Evolutionary conservation across 2,113 vertebrate genomes (phyloP).

Genomic region (Catharus fuscescens): DNA sequence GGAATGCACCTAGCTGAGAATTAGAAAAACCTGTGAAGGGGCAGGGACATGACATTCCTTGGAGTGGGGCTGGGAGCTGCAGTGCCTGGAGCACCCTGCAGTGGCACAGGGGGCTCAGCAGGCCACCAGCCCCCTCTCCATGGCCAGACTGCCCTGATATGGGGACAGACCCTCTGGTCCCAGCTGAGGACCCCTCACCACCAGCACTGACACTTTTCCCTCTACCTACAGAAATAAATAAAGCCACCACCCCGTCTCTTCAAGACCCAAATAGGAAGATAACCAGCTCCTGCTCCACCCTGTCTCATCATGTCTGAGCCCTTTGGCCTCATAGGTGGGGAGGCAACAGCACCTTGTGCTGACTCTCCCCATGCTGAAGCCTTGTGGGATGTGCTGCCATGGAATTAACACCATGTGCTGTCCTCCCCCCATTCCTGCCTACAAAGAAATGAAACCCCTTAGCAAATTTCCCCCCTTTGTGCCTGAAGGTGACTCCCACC

Average conservation of each 20-base stretch:
- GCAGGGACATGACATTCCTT: not conserved
- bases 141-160: not conserved
- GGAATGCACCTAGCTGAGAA: not conserved
- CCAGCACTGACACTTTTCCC: not conserved
- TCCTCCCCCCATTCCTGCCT: not conserved
- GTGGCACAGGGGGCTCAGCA: not conserved
- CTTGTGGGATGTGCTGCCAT: accelerated
- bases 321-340: not conserved
- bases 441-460: not conserved
- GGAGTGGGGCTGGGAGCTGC: not conserved
- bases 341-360: accelerated
- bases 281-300: not conserved
- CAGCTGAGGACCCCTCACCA: not conserved
- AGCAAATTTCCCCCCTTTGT: not conserved
- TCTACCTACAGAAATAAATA: not conserved
- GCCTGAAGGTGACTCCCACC: not conserved
- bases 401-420: accelerated
- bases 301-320: not conserved
- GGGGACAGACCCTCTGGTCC: accelerated
- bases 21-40: not conserved
- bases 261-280: not conserved
- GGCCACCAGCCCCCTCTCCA: not conserved
- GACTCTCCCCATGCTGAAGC: not conserved
- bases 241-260: not conserved
- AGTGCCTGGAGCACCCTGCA: not conserved